Percentiles rank a stretch among this genome's conserved stretches.
These are phyloP conservation scores for Hipposideros armiger DNA, from an alignment of 2,113 vertebrate genomes.

Conservation along the genomic window DNA sequence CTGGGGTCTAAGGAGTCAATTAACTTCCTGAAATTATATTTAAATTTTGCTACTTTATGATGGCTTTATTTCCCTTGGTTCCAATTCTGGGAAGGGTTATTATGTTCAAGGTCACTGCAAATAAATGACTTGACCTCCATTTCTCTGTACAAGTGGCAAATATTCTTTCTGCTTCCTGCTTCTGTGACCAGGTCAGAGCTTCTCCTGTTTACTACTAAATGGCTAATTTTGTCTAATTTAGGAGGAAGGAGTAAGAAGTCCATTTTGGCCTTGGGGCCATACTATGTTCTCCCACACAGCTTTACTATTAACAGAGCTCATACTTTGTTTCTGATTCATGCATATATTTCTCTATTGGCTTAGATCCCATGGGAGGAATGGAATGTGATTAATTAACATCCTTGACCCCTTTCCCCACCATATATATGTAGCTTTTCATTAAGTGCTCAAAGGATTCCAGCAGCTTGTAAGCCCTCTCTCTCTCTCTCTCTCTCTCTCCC, in stretches of 20 bases:
- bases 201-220: neutral
- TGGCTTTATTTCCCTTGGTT: neutral
- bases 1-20: neutral
- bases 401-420: neutral
- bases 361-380: neutral
- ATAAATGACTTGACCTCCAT: slow-evolving; percentile 30
- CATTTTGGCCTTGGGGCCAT: neutral
- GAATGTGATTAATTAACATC: slow-evolving; percentile 7
- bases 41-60: slow-evolving; percentile 16
- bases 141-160: slow-evolving; percentile 56
- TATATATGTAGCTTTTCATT: neutral
- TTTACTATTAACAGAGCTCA: neutral
- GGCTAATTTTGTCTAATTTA: slow-evolving; percentile 24
- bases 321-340: neutral
- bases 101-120: slow-evolving; percentile 50
- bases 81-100: slow-evolving; percentile 34
- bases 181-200: neutral
- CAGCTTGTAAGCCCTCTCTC: no score
- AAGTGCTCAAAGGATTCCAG: neutral
- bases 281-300: neutral
- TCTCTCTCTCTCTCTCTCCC: no score
- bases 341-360: slow-evolving; percentile 50
- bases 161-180: slow-evolving; percentile 41
- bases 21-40: slow-evolving; percentile 42
- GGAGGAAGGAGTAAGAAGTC: neutral